Evolutionary conservation across 2,888 invertebrate species (phyloP).

Genomic region (Cepaea hortensis): DNA sequence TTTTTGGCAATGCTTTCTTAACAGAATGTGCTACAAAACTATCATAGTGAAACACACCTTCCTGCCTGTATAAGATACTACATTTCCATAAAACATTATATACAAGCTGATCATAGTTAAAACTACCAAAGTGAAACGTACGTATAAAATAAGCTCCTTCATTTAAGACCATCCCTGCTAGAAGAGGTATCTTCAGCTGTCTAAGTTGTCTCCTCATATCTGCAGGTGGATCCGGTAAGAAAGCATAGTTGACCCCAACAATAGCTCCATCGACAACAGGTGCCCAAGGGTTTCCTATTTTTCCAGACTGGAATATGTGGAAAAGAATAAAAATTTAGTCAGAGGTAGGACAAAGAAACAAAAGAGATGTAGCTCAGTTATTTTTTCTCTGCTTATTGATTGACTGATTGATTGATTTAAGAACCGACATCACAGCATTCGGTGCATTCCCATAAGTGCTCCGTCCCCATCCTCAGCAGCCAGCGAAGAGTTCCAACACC

Average conservation of each 20-base stretch:
- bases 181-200: slow-evolving; percentile 66
- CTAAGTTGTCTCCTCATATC: slow-evolving; percentile 67
- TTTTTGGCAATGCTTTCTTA: no score
- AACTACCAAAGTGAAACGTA: slow-evolving; percentile 56
- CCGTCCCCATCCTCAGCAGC: no score
- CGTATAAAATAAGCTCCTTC: slow-evolving; percentile 74
- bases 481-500: no score
- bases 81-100: no score
- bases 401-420: no score
- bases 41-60: no score
- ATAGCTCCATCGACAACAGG: slow-evolving; percentile 73
- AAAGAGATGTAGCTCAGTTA: not conserved
- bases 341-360: not conserved
- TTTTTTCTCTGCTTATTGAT: not conserved
- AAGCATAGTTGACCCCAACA: slow-evolving; percentile 63
- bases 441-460: no score
- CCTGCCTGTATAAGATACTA: no score
- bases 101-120: not conserved
- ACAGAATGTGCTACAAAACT: no score
- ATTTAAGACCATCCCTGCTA: slow-evolving; percentile 72
- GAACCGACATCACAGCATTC: no score
- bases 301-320: slow-evolving; percentile 61
- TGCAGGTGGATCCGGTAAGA: slow-evolving; percentile 70
- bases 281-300: slow-evolving; percentile 73
- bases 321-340: not conserved